A percentile compares a stretch with the other conserved stretches of the same genome.
These are phyloP conservation scores for Salminus brasiliensis DNA, from an alignment of 2,113 vertebrate species.

Conservation along the genomic window DNA sequence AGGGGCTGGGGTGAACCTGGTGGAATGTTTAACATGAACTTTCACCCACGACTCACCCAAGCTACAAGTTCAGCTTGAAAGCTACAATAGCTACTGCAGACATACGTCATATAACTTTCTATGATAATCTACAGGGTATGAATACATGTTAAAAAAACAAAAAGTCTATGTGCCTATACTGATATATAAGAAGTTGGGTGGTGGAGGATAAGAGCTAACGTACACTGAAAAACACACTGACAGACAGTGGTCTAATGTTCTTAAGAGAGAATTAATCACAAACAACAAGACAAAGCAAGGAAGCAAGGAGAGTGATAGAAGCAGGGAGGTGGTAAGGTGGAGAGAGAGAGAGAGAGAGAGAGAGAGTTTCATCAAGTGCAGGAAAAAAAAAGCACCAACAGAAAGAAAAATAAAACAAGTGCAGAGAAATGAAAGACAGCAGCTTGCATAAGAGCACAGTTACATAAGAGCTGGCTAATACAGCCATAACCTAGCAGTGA, in stretches of 20 bases:
- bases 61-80: neutral
- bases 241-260: no score
- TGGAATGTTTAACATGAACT: neutral
- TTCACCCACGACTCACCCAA: neutral
- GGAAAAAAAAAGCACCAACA: neutral
- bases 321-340: neutral
- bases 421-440: constrained; percentile 24
- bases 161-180: no score
- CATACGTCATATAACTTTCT: neutral
- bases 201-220: neutral
- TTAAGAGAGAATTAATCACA: neutral
- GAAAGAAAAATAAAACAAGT: neutral
- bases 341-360: neutral
- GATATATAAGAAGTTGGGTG: neutral
- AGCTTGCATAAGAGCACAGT: constrained; percentile 31
- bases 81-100: neutral
- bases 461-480: constrained; percentile 30
- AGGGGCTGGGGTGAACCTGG: neutral
- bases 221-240: no score
- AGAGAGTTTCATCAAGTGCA: neutral
- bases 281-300: neutral
- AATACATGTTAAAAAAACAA: no score
- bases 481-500: constrained; percentile 1
- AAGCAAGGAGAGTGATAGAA: neutral
- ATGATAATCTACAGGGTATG: neutral